phyloP scores from a whole-genome alignment of 2,797 vertebrate species.

The Protonibea diacanthus region DNA sequence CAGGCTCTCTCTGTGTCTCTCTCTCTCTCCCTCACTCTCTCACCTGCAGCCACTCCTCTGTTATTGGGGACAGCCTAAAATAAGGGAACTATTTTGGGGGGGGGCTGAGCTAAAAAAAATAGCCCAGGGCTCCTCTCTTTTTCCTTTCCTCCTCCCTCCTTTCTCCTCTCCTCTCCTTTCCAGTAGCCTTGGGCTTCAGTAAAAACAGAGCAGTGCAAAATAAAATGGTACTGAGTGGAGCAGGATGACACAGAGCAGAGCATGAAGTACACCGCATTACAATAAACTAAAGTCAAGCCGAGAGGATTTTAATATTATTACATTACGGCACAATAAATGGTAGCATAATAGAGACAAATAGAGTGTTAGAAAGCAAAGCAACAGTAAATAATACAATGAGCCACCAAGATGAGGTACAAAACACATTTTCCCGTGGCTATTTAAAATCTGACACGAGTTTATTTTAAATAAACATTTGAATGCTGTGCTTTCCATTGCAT shows the following conservation, averaged over 20 bases:
- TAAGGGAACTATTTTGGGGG: constrained; percentile 70
- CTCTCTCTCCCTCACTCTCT: constrained; percentile 13
- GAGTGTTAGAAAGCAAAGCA: background rate
- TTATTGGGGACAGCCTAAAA: constrained; percentile 71
- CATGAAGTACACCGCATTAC: background rate
- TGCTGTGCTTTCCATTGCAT: background rate
- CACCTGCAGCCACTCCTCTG: constrained; percentile 62
- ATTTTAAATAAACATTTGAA: background rate
- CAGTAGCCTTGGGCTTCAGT: constrained; percentile 39
- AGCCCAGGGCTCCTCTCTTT: constrained; percentile 56
- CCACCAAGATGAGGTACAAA: background rate
- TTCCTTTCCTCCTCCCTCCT: constrained; percentile 32
- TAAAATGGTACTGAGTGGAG: constrained; percentile 17
- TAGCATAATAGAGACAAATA: background rate
- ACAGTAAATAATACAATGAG: background rate
- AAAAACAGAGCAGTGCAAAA: constrained; percentile 50
- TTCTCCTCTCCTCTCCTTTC: constrained; percentile 52
- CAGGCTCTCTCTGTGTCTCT: constrained; percentile 5
- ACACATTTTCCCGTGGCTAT: background rate
- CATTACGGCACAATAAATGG: background rate
- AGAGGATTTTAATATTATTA: background rate
- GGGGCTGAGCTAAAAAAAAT: constrained; percentile 56
- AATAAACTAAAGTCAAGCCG: background rate
- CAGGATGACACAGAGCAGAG: constrained; percentile 31
- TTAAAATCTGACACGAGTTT: background rate